phyloP scores from a whole-genome alignment of 2,113 vertebrate species.

The Seriola quinqueradiata region DNA sequence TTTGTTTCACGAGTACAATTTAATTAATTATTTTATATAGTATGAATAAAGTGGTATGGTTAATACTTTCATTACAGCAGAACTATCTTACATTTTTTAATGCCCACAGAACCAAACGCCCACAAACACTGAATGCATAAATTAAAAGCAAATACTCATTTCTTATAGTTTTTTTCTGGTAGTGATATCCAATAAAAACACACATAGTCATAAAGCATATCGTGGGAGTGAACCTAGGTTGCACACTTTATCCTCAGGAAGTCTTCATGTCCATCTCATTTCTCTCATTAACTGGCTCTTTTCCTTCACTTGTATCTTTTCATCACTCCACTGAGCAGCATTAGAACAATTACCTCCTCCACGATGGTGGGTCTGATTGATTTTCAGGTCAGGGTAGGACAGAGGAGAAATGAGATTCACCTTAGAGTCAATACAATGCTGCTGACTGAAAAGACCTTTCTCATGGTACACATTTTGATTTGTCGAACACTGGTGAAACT shows the following conservation, averaged over 20 bases:
- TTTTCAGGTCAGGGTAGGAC: not conserved
- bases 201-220: not conserved
- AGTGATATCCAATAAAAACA: not conserved
- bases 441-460: not conserved
- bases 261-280: not conserved
- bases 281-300: not conserved
- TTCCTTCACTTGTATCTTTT: not conserved
- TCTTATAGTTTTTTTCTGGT: not conserved
- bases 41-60: not conserved
- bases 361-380: not conserved
- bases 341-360: not conserved
- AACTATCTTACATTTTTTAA: not conserved
- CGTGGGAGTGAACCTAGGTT: not conserved
- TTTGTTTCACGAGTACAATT: constrained; percentile 5
- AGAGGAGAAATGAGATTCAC: constrained; percentile 5
- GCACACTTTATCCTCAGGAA: not conserved
- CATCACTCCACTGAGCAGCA: not conserved
- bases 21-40: not conserved
- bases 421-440: not conserved
- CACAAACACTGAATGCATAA: not conserved
- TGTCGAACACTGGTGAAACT: not conserved
- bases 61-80: not conserved
- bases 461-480: not conserved
- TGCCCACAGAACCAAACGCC: not conserved
- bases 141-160: not conserved